Percentiles rank a stretch among this genome's conserved stretches.
Conservation (phyloP, 2,888 invertebrate genomes). For the Pediacus dermestoides region DNA sequence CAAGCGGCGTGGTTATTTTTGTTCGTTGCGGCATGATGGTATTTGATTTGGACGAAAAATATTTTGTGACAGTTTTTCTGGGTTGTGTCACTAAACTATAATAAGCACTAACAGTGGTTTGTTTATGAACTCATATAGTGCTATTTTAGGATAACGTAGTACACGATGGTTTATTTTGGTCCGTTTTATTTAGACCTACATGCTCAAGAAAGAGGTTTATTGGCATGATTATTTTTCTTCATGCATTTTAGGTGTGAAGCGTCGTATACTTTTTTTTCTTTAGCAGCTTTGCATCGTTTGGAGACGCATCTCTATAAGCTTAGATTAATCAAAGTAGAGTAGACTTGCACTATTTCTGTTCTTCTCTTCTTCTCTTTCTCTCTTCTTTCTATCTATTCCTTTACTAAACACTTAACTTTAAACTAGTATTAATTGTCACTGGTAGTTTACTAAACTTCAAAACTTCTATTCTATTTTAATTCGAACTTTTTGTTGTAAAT, state of each 20-base stretch:
- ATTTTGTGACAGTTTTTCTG: slow-evolving; percentile 13
- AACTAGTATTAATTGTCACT: slow-evolving; percentile 27
- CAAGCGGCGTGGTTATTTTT: slow-evolving; percentile 11
- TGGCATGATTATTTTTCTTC: slow-evolving; percentile 15
- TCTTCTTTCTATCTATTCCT: slow-evolving; percentile 18
- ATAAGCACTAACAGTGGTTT: slow-evolving; percentile 20
- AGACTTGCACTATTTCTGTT: slow-evolving; percentile 11
- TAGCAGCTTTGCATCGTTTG: slow-evolving; percentile 27
- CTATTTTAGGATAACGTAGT: slow-evolving; percentile 22
- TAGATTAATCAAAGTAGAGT: not conserved
- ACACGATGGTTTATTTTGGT: slow-evolving; percentile 28
- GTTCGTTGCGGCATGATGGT: slow-evolving; percentile 6
- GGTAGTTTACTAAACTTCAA: no score
- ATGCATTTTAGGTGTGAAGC: slow-evolving; percentile 21
- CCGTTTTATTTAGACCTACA: slow-evolving; percentile 34
- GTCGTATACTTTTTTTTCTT: slow-evolving; percentile 16
- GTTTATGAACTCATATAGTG: slow-evolving; percentile 29
- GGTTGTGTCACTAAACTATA: slow-evolving; percentile 11
- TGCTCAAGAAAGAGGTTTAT: slow-evolving; percentile 42
- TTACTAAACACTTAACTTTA: slow-evolving; percentile 25
- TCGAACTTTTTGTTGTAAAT: slow-evolving; percentile 10
- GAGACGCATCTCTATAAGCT: slow-evolving; percentile 43
- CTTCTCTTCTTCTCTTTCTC: slow-evolving; percentile 21
- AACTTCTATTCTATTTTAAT: slow-evolving; percentile 17
- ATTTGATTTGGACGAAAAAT: slow-evolving; percentile 13